These are phyloP conservation scores for Emydura subglobosa DNA, from an alignment of 2,113 vertebrate species.

Conservation along the genomic window DNA sequence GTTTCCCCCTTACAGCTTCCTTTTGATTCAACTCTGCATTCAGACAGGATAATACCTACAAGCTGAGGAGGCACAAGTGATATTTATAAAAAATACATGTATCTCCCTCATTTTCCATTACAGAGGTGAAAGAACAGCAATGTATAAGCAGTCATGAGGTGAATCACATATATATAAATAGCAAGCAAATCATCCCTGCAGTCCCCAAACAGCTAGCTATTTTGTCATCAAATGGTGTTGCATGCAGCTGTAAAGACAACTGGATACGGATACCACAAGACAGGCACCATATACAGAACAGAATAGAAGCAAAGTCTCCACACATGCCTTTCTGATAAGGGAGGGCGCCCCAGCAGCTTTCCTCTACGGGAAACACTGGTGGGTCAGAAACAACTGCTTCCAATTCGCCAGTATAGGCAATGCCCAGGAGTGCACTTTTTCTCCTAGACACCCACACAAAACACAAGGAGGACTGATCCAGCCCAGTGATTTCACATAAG, in stretches of 20 bases:
- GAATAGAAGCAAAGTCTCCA: rapidly evolving
- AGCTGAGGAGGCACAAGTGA: not conserved
- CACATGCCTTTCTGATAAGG: not conserved
- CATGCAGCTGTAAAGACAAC: not conserved
- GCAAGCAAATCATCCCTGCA: not conserved
- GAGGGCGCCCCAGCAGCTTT: not conserved
- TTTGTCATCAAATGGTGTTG: not conserved
- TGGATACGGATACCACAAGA: not conserved
- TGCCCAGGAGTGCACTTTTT: not conserved
- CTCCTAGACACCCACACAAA: not conserved
- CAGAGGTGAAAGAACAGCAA: not conserved
- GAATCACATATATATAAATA: not conserved
- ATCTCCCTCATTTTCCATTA: not conserved
- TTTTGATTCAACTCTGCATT: not conserved
- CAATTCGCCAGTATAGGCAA: not conserved
- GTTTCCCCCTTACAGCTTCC: not conserved
- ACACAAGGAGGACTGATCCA: not conserved
- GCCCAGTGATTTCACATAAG: not conserved
- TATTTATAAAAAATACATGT: not conserved
- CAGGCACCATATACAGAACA: not conserved
- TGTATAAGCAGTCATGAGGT: not conserved
- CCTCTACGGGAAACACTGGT: not conserved
- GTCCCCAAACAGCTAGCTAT: not conserved
- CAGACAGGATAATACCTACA: not conserved
- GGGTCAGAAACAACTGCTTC: not conserved